Percentiles rank a stretch among this genome's conserved stretches.
Evolutionary conservation across 35 echinoderm and acorn worm species (phyloP).

Genomic region (Acanthaster planci): DNA sequence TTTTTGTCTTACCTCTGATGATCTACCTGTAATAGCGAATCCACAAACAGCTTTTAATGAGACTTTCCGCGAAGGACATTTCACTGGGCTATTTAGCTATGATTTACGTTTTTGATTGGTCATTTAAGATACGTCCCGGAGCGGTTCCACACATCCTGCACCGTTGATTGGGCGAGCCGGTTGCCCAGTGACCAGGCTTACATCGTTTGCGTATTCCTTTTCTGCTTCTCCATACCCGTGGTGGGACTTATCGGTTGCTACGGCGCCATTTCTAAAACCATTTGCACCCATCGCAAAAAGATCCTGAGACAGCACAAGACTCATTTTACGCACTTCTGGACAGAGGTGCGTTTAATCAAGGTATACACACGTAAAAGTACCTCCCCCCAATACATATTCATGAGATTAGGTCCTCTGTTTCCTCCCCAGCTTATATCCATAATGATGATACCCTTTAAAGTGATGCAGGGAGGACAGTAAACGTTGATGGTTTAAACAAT

Average conservation of each 20-base stretch:
- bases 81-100: not conserved
- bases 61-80: not conserved
- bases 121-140: constrained; percentile 51
- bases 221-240: constrained; percentile 17
- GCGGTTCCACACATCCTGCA: constrained; percentile 55
- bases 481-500: too few species aligned
- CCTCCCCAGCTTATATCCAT: too few species aligned
- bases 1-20: too few species aligned
- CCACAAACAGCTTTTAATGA: not conserved
- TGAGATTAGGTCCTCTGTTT: too few species aligned
- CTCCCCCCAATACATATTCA: too few species aligned
- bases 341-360: constrained; percentile 51
- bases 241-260: constrained; percentile 33
- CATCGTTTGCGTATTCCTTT: constrained; percentile 25
- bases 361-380: too few species aligned
- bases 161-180: constrained; percentile 43
- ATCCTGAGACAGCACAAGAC: constrained; percentile 25
- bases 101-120: not conserved
- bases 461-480: too few species aligned
- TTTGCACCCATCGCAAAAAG: constrained; percentile 24
- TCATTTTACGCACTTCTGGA: constrained; percentile 9
- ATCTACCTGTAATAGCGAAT: too few species aligned
- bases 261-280: constrained; percentile 41
- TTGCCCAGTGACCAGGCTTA: constrained; percentile 4
- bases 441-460: too few species aligned